Conservation (phyloP, 2,113 vertebrate species). For the Neoarius graeffei region DNA sequence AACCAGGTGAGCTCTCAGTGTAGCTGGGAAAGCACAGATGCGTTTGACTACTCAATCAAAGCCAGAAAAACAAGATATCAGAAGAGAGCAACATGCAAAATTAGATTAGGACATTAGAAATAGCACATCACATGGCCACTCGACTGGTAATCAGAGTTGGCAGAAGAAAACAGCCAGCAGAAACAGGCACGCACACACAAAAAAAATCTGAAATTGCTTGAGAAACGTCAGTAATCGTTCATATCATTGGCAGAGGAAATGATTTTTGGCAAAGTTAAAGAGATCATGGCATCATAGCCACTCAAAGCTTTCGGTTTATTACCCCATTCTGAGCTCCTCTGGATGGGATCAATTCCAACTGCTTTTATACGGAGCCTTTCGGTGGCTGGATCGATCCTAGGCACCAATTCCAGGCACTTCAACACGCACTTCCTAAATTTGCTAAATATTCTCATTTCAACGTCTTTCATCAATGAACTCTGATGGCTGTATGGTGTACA, state of each 20-base stretch:
- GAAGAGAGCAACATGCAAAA: constrained; percentile 23
- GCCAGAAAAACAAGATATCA: neutral
- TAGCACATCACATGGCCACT: constrained; percentile 2
- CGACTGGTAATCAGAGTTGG: neutral
- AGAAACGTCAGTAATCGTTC: constrained; percentile 10
- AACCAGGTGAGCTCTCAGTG: neutral
- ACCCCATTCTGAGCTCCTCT: constrained; percentile 47
- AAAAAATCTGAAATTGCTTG: constrained; percentile 47
- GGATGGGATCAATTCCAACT: constrained; percentile 39
- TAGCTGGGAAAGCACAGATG: neutral
- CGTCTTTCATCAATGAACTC: neutral
- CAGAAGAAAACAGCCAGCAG: constrained; percentile 9
- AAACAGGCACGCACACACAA: neutral
- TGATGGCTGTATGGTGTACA: neutral
- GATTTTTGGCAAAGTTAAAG: constrained; percentile 36
- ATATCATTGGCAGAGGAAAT: constrained; percentile 19
- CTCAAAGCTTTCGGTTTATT: constrained; percentile 36
- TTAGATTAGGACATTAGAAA: constrained; percentile 29
- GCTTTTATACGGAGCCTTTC: constrained; percentile 34
- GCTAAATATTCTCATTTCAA: constrained; percentile 1
- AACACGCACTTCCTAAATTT: neutral
- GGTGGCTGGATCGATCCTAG: constrained; percentile 38
- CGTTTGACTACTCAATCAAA: neutral
- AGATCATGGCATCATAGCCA: constrained; percentile 36
- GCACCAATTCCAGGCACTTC: constrained; percentile 13